phyloP scores from a whole-genome alignment of 2,797 vertebrate genomes.

The Aeoliscus strigatus region DNA sequence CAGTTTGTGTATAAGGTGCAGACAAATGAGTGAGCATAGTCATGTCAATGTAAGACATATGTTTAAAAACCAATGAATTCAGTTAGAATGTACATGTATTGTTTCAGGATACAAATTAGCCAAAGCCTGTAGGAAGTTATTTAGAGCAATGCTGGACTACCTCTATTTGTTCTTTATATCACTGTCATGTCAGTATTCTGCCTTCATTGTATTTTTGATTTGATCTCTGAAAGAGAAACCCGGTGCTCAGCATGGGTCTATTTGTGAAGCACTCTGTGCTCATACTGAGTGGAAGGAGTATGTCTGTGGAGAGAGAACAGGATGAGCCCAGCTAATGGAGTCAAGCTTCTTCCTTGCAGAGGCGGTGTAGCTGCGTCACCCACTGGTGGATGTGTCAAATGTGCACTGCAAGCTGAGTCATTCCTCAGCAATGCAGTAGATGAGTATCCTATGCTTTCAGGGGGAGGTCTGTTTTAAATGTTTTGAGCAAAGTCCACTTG shows the following conservation, averaged over 20 bases:
- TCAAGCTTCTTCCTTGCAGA: conserved; percentile 37
- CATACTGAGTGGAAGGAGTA: neutral
- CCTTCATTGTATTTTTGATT: neutral
- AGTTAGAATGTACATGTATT: neutral
- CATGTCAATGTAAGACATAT: neutral
- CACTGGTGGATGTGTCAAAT: conserved; percentile 45
- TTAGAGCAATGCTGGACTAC: neutral
- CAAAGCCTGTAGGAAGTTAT: no score
- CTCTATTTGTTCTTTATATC: neutral
- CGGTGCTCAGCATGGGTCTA: no score
- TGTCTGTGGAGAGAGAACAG: conserved; percentile 4
- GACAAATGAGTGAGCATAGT: no score
- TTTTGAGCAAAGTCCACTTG: neutral
- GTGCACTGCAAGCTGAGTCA: conserved; percentile 61
- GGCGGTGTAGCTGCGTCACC: conserved; percentile 55
- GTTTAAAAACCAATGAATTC: neutral
- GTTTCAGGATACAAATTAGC: no score
- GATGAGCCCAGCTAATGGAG: conserved; percentile 10
- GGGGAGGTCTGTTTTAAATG: conserved; percentile 6
- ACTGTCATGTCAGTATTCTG: neutral
- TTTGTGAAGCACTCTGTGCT: no score
- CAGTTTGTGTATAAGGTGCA: no score
- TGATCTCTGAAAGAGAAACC: neutral
- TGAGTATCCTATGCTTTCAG: conserved; percentile 10
- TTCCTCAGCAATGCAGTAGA: conserved; percentile 54